A percentile compares a stretch with the other conserved stretches of the same genome.
These are phyloP conservation scores for Mycogona germanica DNA, from an alignment of 2,888 invertebrate genomes.

Conservation along the genomic window DNA sequence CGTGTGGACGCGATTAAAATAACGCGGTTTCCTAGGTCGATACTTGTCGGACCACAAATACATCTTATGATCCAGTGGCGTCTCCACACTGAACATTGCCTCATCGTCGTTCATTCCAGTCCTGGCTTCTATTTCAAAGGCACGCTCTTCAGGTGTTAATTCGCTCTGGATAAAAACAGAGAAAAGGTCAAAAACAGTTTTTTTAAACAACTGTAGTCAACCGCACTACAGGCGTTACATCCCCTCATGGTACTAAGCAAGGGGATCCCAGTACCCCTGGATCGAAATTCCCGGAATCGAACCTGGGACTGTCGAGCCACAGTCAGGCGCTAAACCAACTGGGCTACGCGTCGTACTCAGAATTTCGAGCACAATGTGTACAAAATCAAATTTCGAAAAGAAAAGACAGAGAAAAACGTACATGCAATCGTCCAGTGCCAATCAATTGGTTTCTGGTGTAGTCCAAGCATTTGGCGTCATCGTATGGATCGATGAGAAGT, in stretches of 20 bases:
- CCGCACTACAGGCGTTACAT: no score
- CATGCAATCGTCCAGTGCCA: slow-evolving; percentile 44
- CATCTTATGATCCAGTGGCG: slow-evolving; percentile 68
- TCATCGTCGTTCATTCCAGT: slow-evolving; percentile 78
- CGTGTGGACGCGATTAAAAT: slow-evolving; percentile 70
- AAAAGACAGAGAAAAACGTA: slow-evolving; percentile 25
- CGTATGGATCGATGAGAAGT: slow-evolving; percentile 57
- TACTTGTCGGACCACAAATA: slow-evolving; percentile 98
- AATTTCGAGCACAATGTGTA: neutral
- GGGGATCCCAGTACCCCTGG: no score
- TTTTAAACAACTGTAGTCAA: no score
- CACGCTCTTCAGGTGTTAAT: slow-evolving; percentile 46
- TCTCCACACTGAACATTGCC: slow-evolving; percentile 82
- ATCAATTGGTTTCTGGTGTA: slow-evolving; percentile 54
- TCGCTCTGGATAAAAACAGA: slow-evolving; percentile 39
- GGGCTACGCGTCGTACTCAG: no score
- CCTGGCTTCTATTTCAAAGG: slow-evolving; percentile 65
- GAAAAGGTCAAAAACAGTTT: no score
- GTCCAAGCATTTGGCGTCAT: slow-evolving; percentile 60
- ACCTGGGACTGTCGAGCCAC: no score
- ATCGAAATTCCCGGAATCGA: no score
- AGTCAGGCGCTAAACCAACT: no score
- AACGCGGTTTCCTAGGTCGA: slow-evolving; percentile 89
- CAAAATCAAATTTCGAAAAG: neutral
- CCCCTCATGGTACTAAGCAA: no score